These are phyloP conservation scores for Cepaea nemoralis DNA, from an alignment of 1,140 invertebrate species.

Conservation along the genomic window DNA sequence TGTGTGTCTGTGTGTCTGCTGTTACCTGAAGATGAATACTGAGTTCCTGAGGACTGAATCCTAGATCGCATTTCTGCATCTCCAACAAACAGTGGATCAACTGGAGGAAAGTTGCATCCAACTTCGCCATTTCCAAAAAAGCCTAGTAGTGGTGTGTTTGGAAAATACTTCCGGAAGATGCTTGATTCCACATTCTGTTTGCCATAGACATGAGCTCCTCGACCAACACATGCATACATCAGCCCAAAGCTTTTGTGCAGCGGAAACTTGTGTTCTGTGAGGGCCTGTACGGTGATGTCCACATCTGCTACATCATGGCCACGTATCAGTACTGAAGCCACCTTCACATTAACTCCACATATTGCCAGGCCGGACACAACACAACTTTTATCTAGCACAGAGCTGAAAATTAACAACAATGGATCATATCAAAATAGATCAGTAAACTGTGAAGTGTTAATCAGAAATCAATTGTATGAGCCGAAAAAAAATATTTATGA, in stretches of 20 bases:
- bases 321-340: constrained; percentile 22
- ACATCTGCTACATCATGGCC: constrained; percentile 7
- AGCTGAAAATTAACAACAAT: not conserved
- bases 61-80: not conserved
- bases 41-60: not conserved
- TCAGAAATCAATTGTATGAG: too few relatives aligned
- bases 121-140: constrained; percentile 78
- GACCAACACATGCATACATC: constrained; percentile 77
- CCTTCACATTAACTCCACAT: constrained; percentile 24
- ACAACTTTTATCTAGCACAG: not conserved
- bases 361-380: constrained; percentile 16
- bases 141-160: constrained; percentile 75
- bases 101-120: constrained; percentile 71
- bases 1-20: not conserved
- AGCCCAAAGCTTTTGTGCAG: constrained; percentile 73
- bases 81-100: constrained; percentile 33
- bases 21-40: not conserved
- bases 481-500: too few relatives aligned
- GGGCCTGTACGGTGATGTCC: not conserved
- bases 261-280: constrained; percentile 46
- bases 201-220: constrained; percentile 71
- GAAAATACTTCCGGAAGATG: constrained; percentile 76
- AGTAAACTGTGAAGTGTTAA: too few relatives aligned
- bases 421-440: too few relatives aligned
- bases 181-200: constrained; percentile 74